Conservation (phyloP, 1,140 invertebrate genomes). For the Brachionus manjavacas region DNA sequence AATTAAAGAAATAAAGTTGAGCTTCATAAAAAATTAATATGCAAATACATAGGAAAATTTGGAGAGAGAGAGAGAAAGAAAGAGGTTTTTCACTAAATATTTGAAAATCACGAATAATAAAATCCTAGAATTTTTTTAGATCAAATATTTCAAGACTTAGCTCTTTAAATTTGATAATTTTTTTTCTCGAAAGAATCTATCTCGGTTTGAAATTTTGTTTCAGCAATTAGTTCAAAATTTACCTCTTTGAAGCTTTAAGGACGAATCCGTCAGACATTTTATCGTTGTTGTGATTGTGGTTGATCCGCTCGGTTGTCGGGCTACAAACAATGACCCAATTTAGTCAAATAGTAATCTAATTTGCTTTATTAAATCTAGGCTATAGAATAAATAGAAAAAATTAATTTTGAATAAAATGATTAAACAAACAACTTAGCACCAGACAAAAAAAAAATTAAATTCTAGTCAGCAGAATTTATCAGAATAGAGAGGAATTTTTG, state of each 20-base stretch:
- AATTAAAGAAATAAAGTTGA: neutral
- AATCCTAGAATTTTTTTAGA: neutral
- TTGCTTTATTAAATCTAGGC: constrained; percentile 19
- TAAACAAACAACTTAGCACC: neutral
- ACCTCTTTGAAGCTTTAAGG: constrained; percentile 27
- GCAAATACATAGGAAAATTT: neutral
- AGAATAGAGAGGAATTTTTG: neutral
- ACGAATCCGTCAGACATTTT: constrained; percentile 43
- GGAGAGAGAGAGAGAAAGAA: neutral
- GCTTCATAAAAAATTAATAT: neutral
- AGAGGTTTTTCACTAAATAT: neutral
- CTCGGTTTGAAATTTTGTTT: neutral
- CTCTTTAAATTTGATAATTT: neutral
- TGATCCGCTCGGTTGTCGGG: neutral
- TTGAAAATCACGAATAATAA: constrained; percentile 13
- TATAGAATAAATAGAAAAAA: neutral
- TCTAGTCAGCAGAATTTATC: neutral
- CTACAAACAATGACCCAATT: neutral
- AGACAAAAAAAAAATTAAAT: neutral
- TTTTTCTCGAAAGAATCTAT: neutral
- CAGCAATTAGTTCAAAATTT: neutral
- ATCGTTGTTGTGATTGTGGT: neutral
- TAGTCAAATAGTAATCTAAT: neutral
- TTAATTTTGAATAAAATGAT: neutral
- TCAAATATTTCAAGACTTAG: neutral